These are phyloP conservation scores for Saccopteryx leptura DNA, from an alignment of 2,113 vertebrate species.

Conservation along the genomic window DNA sequence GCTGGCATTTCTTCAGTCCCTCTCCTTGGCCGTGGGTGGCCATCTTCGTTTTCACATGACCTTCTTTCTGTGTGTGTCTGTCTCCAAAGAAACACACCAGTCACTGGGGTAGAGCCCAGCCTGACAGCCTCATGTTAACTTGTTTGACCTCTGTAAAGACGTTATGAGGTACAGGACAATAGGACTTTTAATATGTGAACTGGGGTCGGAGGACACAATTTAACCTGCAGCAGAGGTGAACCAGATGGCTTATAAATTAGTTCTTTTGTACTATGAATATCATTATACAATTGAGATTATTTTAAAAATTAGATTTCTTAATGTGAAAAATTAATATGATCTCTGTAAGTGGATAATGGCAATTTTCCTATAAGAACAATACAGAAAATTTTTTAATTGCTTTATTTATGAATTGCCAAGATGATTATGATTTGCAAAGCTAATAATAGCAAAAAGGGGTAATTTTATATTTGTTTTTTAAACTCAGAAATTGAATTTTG, in stretches of 20 bases:
- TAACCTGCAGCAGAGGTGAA: not conserved
- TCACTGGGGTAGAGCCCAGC: not conserved
- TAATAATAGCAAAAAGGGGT: not conserved
- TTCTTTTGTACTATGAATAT: conserved; percentile 21
- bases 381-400: not conserved
- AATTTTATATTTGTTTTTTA: conserved; percentile 36
- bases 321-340: not conserved
- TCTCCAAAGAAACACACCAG: not conserved
- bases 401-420: conserved; percentile 29
- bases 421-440: conserved; percentile 19
- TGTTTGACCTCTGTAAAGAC: conserved; percentile 11
- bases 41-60: not conserved
- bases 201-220: not conserved
- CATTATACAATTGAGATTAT: not conserved
- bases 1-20: not conserved
- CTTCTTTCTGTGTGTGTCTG: not conserved
- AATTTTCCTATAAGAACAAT: not conserved
- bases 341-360: not conserved
- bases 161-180: not conserved
- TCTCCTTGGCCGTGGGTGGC: not conserved
- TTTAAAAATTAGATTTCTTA: conserved; percentile 13
- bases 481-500: conserved; percentile 35
- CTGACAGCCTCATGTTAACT: not conserved
- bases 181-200: not conserved
- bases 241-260: not conserved